Conservation (phyloP, 2,888 invertebrate species). For the Leptopterna dolabrata region DNA sequence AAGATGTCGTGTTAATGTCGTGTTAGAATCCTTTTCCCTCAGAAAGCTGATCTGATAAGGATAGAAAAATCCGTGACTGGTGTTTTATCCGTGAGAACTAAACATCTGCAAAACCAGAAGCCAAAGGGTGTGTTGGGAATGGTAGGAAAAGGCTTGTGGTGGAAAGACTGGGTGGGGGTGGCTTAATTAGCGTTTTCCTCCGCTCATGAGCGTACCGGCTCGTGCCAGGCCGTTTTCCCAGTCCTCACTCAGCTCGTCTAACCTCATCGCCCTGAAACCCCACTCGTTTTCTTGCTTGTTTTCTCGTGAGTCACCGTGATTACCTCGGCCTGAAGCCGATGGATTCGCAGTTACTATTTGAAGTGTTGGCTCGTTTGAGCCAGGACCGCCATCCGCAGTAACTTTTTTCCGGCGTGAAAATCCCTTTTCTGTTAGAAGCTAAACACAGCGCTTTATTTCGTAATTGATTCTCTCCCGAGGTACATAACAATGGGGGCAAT, state of each 20-base stretch:
- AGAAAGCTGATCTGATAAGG: not conserved
- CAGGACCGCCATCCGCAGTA: constrained; percentile 18
- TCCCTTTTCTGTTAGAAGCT: not conserved
- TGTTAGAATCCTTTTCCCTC: constrained; percentile 8
- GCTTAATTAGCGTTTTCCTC: constrained; percentile 48
- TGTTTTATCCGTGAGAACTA: constrained; percentile 25
- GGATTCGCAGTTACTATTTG: constrained; percentile 44
- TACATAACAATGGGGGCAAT: not conserved
- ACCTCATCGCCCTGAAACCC: not conserved
- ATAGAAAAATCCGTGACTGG: not conserved
- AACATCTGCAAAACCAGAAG: constrained; percentile 20
- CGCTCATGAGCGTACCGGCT: constrained; percentile 37
- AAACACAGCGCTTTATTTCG: constrained; percentile 20
- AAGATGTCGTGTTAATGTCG: constrained; percentile 24
- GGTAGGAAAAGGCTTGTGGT: not conserved
- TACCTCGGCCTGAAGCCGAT: not conserved
- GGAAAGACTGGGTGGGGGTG: not conserved
- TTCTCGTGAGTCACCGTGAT: constrained; percentile 39
- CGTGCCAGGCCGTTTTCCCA: constrained; percentile 20
- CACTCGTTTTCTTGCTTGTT: constrained; percentile 7
- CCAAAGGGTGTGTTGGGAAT: not conserved
- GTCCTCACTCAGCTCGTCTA: not conserved
- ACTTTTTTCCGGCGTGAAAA: not conserved
- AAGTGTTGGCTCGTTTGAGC: constrained; percentile 44
- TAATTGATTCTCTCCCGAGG: constrained; percentile 38